These are phyloP conservation scores for Rhabdomys dilectus DNA, from an alignment of 2,113 vertebrate species.

Conservation along the genomic window DNA sequence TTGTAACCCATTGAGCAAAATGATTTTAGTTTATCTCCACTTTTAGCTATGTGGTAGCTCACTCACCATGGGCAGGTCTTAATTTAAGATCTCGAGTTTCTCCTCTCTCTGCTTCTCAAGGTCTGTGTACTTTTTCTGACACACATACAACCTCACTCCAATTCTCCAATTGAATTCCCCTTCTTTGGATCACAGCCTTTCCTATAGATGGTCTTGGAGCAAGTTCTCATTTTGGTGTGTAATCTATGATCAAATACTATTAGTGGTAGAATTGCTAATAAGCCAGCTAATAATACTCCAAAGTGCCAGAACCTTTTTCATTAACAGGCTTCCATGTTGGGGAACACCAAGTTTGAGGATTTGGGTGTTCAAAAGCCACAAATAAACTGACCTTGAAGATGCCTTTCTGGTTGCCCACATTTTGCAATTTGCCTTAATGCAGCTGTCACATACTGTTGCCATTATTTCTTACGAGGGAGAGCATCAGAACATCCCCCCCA, in stretches of 20 bases:
- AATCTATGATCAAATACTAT: constrained; percentile 50
- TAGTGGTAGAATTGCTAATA: constrained; percentile 23
- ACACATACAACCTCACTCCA: not conserved
- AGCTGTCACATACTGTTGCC: not conserved
- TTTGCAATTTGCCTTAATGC: not conserved
- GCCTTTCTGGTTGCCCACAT: not conserved
- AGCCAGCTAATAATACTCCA: not conserved
- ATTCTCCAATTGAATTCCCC: not conserved
- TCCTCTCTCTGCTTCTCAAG: not conserved
- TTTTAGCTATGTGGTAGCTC: not conserved
- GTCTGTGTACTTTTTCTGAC: not conserved
- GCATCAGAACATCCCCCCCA: no score
- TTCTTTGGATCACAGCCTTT: not conserved
- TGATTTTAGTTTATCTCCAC: not conserved
- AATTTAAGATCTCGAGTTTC: not conserved
- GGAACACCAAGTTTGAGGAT: constrained; percentile 15
- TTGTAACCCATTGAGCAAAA: not conserved
- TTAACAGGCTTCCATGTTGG: constrained; percentile 9
- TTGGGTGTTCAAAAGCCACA: not conserved
- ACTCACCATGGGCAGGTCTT: not conserved
- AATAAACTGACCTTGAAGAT: not conserved
- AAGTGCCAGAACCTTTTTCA: not conserved
- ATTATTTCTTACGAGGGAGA: constrained; percentile 23
- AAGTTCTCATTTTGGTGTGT: constrained; percentile 32
- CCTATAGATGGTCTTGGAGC: not conserved